Evolutionary conservation across 2,888 invertebrate genomes (phyloP), one percentile per base, ranked within the genome.

Genomic region (Eugnorisma glareosa): DNA sequence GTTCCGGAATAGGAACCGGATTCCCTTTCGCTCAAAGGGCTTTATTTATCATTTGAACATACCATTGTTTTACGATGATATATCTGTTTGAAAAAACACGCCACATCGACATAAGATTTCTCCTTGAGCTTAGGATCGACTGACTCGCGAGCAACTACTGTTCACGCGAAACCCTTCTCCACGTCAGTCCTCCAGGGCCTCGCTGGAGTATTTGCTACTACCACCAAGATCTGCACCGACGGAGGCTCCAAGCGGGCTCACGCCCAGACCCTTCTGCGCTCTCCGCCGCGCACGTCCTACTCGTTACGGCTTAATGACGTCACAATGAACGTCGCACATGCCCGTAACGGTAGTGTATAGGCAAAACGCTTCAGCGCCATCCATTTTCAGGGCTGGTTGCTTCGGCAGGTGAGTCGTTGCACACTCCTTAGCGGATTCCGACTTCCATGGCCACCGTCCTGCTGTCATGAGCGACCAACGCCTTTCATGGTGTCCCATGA

Each of bases 171-270:
- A 92, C 97, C 96, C 96, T 97, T 97, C 97, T 91, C 96, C 97
- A 97, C 97, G 92, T 97, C 97, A 97, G 97, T 96, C 97, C 95
- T 97, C 97, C 95, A 97, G 96, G 96, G 92, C 93, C 97, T 97
- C 97, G 95, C 97, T 97, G 95, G 97, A 97, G 97, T 97, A 97
- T 97, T 97, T 97, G 97, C 97, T 97, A 97, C 97, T 97, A 97
- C 97, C 97, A 97, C 97, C 97, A 97, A 97, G 97, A 97, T 97
- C 95, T 96, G 96, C 95, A 94, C 96, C 94, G 94, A 94, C 95
- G 96, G 95, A 92, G 94, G 95, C 96, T 96, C 96, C 95, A 95
- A 89, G 94, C 94, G 90, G 94, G 94, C 94, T 95, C 90, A 90
- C 92, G 92, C 97, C 96, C 97, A 95, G 94, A 96, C 94, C 97